Base-by-base conservation (phyloP, 2,113 vertebrate genomes). In the Argyrosomus japonicus region DNA sequence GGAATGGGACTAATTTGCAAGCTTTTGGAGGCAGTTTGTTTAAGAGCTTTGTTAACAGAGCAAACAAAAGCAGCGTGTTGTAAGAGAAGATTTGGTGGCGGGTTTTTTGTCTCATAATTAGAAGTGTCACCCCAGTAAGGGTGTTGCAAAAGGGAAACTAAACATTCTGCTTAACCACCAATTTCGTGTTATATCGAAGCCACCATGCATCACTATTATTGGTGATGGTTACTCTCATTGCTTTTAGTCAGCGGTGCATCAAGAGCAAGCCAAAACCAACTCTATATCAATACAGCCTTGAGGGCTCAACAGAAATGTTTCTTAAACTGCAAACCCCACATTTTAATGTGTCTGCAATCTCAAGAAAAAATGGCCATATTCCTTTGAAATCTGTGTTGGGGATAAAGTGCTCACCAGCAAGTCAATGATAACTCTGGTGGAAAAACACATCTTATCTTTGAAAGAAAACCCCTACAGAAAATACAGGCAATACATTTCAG, bases 1-100 rank as follows among this genome's bases (percentile, higher is more conserved):
- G 68, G 63, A 80, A 75, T 17, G 25, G 75, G 54, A 67, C 72
- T 68, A 27, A 85, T 89, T 81, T 85, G 70, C 47, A 80, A 79
- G 61, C 50, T 76, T 89, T 85, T 57, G 62, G 75, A 72, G 61
- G 67, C 53, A 54, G 79, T 89, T 89, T 79, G 68, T 88, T 87
- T 88, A 63, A 68, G 74, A 65, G 62, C 51, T 86, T 78, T 68
- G 77, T 89, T 82, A 82, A 84, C 73, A 73, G 70, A 79, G 79
- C 62, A 89, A 90, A 88, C 79, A 91, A 88, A 81, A 82, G 81
- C 68, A 68, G 32, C 11, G 68, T 25, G 2, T 71, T 84, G 71
- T 68, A 62, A 47, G 58, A 81, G 76, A 79, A 68, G 47, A 29
- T 65, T 70, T 54, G 27, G 27, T 62, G 50, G 58, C 43, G 43